phyloP scores from a whole-genome alignment of 2,888 invertebrate species.

The Apantesis nais region DNA sequence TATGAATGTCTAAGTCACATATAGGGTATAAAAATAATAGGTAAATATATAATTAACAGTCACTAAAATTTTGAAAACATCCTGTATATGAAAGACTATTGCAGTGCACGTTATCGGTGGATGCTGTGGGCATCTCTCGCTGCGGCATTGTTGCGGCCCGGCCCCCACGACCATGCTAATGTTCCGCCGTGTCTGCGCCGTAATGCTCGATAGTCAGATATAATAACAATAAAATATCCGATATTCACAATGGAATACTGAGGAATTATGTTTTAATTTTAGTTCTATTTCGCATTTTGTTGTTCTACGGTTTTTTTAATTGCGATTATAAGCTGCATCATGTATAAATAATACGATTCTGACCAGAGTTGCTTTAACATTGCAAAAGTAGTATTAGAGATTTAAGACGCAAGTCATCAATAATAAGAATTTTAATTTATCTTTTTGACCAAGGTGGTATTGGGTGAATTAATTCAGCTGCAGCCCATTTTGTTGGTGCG shows the following conservation, averaged over 20 bases:
- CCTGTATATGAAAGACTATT: slow-evolving; percentile 45
- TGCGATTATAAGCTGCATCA: background rate
- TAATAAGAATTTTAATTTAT: too few species aligned
- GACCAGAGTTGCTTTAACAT: background rate
- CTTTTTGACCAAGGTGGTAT: too few species aligned
- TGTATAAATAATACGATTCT: background rate
- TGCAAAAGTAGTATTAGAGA: background rate
- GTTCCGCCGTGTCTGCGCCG: slow-evolving; percentile 31
- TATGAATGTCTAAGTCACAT: background rate
- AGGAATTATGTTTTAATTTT: slow-evolving; percentile 51
- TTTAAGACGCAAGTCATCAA: background rate
- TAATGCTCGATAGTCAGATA: slow-evolving; percentile 40
- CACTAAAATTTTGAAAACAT: slow-evolving; percentile 21
- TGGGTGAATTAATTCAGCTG: too few species aligned
- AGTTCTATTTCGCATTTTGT: slow-evolving; percentile 16
- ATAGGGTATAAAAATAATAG: background rate
- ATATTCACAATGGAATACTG: slow-evolving; percentile 37
- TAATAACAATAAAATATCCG: slow-evolving; percentile 51
- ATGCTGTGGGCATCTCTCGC: slow-evolving; percentile 58
- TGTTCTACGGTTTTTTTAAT: background rate
- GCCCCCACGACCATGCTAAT: slow-evolving; percentile 48
- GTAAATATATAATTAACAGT: background rate
- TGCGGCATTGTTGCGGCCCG: slow-evolving; percentile 54
- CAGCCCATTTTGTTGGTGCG: too few species aligned
- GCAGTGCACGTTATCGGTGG: slow-evolving; percentile 59